phyloP scores from a whole-genome alignment of 2,888 invertebrate species.

The Megastigmus dorsalis region DNA sequence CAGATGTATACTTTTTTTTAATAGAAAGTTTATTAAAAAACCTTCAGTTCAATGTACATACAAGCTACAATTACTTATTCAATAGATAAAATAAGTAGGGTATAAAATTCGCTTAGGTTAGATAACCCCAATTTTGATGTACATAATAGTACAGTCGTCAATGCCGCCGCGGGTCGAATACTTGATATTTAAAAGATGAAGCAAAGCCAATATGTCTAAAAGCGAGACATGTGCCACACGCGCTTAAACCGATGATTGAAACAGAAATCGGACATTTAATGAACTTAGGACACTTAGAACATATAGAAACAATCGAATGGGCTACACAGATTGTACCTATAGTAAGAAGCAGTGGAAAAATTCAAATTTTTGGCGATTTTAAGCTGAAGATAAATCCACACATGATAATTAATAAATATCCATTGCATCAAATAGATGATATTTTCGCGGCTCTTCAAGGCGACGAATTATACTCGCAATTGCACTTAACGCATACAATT shows the following conservation, averaged over 20 bases:
- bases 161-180: no score
- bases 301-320: neutral
- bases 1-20: no score
- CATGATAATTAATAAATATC: neutral
- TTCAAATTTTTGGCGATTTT: neutral
- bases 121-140: no score
- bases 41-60: no score
- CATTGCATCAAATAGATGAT: neutral
- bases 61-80: no score
- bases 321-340: neutral
- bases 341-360: neutral
- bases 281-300: neutral
- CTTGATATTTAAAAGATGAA: neutral
- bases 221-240: neutral
- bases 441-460: neutral
- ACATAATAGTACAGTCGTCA: no score
- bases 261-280: neutral
- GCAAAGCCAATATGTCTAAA: neutral
- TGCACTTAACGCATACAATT: neutral
- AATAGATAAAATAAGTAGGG: no score
- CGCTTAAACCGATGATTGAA: neutral
- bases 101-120: no score
- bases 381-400: neutral
- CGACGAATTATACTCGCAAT: neutral
- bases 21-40: no score